phyloP scores from a whole-genome alignment of 2,888 invertebrate species.

The Danaus chrysippus region DNA sequence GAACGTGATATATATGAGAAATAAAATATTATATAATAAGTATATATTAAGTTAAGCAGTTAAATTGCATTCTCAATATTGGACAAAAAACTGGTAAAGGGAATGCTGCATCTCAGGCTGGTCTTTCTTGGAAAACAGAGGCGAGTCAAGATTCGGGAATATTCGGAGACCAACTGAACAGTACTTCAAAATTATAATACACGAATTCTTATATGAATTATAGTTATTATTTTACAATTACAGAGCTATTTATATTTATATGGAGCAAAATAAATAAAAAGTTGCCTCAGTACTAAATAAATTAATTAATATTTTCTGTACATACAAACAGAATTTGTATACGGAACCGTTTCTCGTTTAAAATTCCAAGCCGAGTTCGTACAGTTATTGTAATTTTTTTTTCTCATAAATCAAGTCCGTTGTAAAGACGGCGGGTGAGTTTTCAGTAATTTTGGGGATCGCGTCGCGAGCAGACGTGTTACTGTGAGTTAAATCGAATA shows the following conservation, averaged over 20 bases:
- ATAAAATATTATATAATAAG: too few relatives aligned
- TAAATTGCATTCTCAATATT: background rate
- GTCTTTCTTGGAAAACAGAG: conserved; percentile 1
- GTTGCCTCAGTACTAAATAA: too few relatives aligned
- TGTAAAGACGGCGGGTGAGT: conserved; percentile 3
- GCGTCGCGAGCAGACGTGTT: conserved; percentile 13
- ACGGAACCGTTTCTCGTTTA: conserved; percentile 12
- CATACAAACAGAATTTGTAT: background rate
- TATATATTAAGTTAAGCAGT: background rate
- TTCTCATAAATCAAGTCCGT: conserved; percentile 13
- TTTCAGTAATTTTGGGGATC: conserved; percentile 15
- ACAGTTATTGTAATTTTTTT: conserved; percentile 11
- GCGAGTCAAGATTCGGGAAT: too few relatives aligned
- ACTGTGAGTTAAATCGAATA: conserved; percentile 9
- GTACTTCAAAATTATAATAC: too few relatives aligned
- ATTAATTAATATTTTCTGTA: too few relatives aligned
- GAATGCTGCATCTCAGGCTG: conserved; percentile 13
- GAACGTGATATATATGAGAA: too few relatives aligned
- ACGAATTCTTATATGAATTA: too few relatives aligned
- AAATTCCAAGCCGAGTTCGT: background rate
- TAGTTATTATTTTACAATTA: too few relatives aligned
- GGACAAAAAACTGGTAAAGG: background rate
- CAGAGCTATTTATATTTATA: too few relatives aligned
- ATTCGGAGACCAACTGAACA: too few relatives aligned
- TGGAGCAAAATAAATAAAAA: too few relatives aligned